Conservation (phyloP, 1,140 invertebrate genomes). For the Steinernema feltiae region DNA sequence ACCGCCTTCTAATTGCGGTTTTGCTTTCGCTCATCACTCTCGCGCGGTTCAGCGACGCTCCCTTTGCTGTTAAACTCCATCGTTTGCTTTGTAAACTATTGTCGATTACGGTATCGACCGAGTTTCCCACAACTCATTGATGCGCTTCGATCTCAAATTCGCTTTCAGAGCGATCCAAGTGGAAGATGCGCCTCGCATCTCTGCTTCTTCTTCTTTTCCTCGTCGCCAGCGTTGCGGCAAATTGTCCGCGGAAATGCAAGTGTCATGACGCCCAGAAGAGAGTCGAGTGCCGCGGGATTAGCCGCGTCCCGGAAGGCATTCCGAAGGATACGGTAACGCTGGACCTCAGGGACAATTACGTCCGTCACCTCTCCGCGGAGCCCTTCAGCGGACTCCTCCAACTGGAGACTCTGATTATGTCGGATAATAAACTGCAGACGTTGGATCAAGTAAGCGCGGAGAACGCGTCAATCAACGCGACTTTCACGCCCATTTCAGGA, state of each 20-base stretch:
- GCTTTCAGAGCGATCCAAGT: no score
- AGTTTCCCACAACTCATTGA: neutral
- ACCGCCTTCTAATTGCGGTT: neutral
- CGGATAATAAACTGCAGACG: neutral
- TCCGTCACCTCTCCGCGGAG: neutral
- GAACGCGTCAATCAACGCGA: neutral
- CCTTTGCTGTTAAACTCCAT: neutral
- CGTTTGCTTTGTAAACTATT: neutral
- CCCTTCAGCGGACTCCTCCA: neutral
- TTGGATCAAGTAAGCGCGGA: neutral
- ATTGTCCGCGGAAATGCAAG: neutral
- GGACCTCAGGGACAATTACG: neutral
- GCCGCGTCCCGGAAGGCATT: neutral
- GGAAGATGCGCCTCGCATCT: conserved; percentile 4
- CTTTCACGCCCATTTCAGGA: neutral
- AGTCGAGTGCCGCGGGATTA: neutral
- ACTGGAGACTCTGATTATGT: neutral
- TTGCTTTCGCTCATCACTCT: neutral
- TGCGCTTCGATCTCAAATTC: no score
- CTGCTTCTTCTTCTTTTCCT: neutral
- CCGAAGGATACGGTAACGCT: conserved; percentile 5
- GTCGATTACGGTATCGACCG: neutral
- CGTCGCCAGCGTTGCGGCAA: neutral
- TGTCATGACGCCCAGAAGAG: neutral
- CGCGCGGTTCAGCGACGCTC: neutral